These are phyloP conservation scores for Lytechinus variegatus DNA, from an alignment of 35 echinoderm and acorn worm species.

Conservation along the genomic window DNA sequence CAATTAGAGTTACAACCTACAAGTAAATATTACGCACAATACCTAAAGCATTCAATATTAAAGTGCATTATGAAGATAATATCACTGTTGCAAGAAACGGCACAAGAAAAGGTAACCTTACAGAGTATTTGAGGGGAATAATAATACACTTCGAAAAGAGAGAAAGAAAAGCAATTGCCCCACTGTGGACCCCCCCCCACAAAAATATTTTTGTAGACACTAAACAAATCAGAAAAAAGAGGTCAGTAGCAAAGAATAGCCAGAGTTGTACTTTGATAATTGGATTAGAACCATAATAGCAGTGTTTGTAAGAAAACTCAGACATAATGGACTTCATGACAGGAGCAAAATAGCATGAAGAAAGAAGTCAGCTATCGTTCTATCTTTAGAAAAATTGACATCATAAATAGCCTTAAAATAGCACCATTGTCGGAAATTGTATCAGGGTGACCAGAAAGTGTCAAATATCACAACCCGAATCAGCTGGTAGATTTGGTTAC, in stretches of 20 bases:
- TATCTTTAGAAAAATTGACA: neutral
- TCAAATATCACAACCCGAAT: neutral
- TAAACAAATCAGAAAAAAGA: neutral
- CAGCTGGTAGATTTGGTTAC: neutral
- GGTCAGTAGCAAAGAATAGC: neutral
- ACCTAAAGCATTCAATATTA: neutral
- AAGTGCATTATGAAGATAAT: neutral
- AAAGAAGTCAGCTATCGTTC: neutral
- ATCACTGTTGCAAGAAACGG: neutral
- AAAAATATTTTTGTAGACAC: neutral
- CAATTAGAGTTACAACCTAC: too few relatives aligned
- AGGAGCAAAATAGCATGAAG: neutral
- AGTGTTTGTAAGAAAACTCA: neutral
- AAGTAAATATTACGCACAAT: too few relatives aligned
- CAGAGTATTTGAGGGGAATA: neutral
- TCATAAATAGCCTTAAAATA: neutral
- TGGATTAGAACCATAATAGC: neutral
- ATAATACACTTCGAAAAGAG: neutral
- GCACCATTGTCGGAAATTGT: neutral
- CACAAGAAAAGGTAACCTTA: neutral
- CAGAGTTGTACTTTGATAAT: neutral
- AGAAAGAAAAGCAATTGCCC: neutral
- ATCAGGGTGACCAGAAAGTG: neutral
- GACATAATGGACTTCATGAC: neutral
- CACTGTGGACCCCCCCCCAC: neutral